Evolutionary conservation across 53 echinoderm and acorn worm species (phyloP), one percentile per base, ranked within the genome.

Genomic region (Apostichopus leukothele): DNA sequence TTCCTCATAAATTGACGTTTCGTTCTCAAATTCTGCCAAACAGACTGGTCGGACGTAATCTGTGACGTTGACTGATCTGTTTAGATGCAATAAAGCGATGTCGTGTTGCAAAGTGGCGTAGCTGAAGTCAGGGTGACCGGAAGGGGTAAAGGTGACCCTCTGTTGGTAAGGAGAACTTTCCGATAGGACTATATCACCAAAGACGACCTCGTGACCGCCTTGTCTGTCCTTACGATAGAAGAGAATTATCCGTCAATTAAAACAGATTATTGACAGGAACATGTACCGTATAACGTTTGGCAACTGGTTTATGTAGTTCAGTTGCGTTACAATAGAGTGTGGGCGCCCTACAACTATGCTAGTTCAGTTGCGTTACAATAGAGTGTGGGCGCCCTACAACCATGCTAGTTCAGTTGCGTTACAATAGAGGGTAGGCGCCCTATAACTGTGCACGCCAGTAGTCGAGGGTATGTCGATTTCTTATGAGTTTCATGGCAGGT

Each of bases 21-120:
- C 84, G 1, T 84, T 61, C 61, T 60, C 53, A 20, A 13, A 53
- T 4, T 54, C 25, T 12, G 84, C 55, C 6, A 60, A 61, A 16
- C 84, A 84, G 21, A 84, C 10, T 10, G 84, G 84, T 60, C 84
- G 55, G 20, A 84, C 84, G 66, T 84, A 84, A 84, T 63, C 5
- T 9, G 21, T 84, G 25, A 84, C 60, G 25, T 25, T 20, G 20
- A 60, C 84, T 10, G 84, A 59, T 22, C 60, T 22, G 27, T 83
- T 83, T 5, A 83, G 84, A 4, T 83, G 84, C 6, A 83, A 60
- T 59, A 83, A 55, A 21, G 84, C 20, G 60, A 83, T 83, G 60
- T 83, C 84, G 84, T 83, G 57, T 21, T 59, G 20, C 53, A 83
- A 59, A 61, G 84, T 83, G 9, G 27, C 21, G 60, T 14, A 26